Evolutionary conservation across 2,113 vertebrate genomes (phyloP), one percentile per base, ranked within the genome.

Genomic region (Barnardius zonarius): DNA sequence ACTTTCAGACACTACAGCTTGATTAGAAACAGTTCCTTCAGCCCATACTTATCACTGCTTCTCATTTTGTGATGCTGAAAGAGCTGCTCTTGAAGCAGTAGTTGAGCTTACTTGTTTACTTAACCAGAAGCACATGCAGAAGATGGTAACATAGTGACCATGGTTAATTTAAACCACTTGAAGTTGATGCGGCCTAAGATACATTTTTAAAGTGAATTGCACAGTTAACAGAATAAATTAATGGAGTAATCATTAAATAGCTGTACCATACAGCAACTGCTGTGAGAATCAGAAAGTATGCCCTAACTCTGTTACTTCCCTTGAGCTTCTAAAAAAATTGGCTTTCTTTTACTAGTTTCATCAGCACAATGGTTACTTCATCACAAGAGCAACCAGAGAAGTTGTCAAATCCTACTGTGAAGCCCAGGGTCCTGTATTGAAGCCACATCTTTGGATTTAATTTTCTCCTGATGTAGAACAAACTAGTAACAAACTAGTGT

Each of bases 211-310:
- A 78, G 73, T 81, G 76, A 92, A 78, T 63, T 89, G 43, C 70
- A 86, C 61, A 91, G 27, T 69, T 96, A 84, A 84, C 54, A 72
- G 48, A 87, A 66, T 69, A 59, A 82, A 66, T 37, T 52, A 74
- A 69, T n/a, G 63, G 68, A 92, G 48, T 73, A 83, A 75, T 77
- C 83, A 73, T 80, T 90, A 69, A 94, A 52, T 88, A 87, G 68
- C 63, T 92, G 70, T 95, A 83, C 75, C 82, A 70, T 80, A 90
- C 52, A 61, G 89, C 69, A 93, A 92, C 75, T 93, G 81, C 94
- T 95, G 82, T 93, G 80, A 94, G 86, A 96, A 91, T 91, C 44
- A 83, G 24, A 28, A 92, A 37, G 15, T 68, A 9, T 83, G 61
- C 86, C 83, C 93, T 96, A 91, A 86, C 81, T 93, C 93, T 94